Evolutionary conservation across 2,113 vertebrate species (phyloP), one percentile per base, ranked within the genome.

Genomic region (Paedocypris sp.): DNA sequence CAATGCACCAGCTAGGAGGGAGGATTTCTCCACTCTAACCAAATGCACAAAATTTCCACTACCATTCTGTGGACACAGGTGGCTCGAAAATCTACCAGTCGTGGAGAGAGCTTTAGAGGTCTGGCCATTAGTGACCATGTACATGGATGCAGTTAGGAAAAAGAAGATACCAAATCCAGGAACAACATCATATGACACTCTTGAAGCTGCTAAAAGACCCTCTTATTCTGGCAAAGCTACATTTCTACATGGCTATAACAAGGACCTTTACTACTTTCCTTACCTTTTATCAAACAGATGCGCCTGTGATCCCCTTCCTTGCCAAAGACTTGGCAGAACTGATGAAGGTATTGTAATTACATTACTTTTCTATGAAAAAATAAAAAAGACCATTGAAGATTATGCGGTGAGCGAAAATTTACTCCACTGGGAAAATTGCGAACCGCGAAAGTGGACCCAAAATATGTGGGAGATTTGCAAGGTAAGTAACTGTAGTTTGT

Each of bases 1-100:
- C 25, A 67, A 46, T 29, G 36, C 53, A 15, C 64, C 46, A 33
- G 52, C 62, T 28, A 67, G 64, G 26, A 45, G 64, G 42, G 56
- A 67, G 19, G 56, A 54, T 32, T 64, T 35, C 61, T 42, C n/a
- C 25, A 41, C 36, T 53, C 46, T 52, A 7, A 62, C 60, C 9
- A 46, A 59, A 28, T 59, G 13, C 39, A 43, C 16, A 46, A 59
- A 31, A 13, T 62, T 62, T 9, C 20, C 60, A 22, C 28, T 43
- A 25, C 23, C 48, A 13, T 62, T 52, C 41, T 46, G 49, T 54
- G 38, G 48, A 22, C 61, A 54, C 12, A 23, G 20, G 1, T 23
- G 19, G 42, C 20, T 45, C 5, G 36, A 39, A 39, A 39, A 39
- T 45, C 42, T 45, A 12, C n/a, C 12, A 46, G 20, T 26, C 3